Conservation (phyloP, 2,888 invertebrate species). For the Pterostichus niger region DNA sequence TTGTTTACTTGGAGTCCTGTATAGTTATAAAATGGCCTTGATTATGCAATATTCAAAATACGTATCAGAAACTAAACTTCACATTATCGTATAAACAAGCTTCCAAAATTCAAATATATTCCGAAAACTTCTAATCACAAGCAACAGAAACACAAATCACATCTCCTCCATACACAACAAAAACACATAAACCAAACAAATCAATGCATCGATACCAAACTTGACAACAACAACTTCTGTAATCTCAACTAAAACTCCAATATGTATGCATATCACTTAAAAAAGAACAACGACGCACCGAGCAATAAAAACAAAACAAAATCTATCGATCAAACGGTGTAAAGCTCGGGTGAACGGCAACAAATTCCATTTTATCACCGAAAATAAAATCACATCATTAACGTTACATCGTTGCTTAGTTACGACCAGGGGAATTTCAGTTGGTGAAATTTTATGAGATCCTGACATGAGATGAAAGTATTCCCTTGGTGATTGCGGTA, state of each 20-base stretch:
- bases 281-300: conserved; percentile 23
- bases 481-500: background rate
- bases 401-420: background rate
- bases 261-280: conserved; percentile 15
- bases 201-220: background rate
- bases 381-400: conserved; percentile 44
- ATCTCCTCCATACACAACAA: background rate
- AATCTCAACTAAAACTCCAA: background rate
- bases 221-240: background rate
- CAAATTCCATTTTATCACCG: conserved; percentile 23
- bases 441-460: background rate
- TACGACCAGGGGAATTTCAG: conserved; percentile 2
- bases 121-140: background rate
- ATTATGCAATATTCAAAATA: too few species aligned
- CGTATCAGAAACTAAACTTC: background rate
- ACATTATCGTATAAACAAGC: background rate
- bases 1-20: too few species aligned
- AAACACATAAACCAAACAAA: conserved; percentile 5
- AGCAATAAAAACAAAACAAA: conserved; percentile 36
- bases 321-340: conserved; percentile 36
- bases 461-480: background rate
- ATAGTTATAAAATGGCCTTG: too few species aligned
- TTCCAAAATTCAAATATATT: background rate
- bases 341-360: conserved; percentile 17
- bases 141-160: background rate